phyloP scores from a whole-genome alignment of 2,797 vertebrate genomes.

The Hyperoplus lanceolatus region DNA sequence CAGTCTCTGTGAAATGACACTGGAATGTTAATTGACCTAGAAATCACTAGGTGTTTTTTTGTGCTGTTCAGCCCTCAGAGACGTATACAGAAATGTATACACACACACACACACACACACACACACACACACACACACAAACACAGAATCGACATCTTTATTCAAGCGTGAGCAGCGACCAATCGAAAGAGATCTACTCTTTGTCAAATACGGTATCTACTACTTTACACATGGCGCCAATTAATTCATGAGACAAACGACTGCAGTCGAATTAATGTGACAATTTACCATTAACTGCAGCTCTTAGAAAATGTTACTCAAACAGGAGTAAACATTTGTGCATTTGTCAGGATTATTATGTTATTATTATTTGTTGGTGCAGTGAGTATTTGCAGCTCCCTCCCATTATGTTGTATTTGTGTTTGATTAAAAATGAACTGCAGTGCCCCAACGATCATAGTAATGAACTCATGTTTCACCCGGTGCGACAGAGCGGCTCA shows the following conservation, averaged over 20 bases:
- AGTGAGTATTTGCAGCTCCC: not conserved
- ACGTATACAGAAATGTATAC: conserved; percentile 1
- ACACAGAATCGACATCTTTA: not conserved
- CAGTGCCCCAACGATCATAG: not conserved
- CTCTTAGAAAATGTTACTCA: not conserved
- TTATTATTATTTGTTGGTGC: not conserved
- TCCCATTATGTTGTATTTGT: not conserved
- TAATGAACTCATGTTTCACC: not conserved
- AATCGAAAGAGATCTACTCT: not conserved
- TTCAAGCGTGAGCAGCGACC: not conserved
- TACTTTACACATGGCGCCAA: not conserved
- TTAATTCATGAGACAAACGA: not conserved
- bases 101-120: no score
- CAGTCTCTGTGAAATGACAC: conserved; percentile 64
- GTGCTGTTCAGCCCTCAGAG: conserved; percentile 18
- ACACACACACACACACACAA: no score
- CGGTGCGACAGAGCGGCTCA: not conserved
- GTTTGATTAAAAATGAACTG: not conserved
- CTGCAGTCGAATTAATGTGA: not conserved
- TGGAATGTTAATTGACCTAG: conserved; percentile 70
- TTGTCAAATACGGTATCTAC: not conserved
- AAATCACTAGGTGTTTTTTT: conserved; percentile 62
- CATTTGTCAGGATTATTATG: not conserved
- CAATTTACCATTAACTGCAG: not conserved
- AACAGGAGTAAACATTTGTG: not conserved